Evolutionary conservation across 2,113 vertebrate species (phyloP), one percentile per base, ranked within the genome.

Genomic region (Pipra filicauda): DNA sequence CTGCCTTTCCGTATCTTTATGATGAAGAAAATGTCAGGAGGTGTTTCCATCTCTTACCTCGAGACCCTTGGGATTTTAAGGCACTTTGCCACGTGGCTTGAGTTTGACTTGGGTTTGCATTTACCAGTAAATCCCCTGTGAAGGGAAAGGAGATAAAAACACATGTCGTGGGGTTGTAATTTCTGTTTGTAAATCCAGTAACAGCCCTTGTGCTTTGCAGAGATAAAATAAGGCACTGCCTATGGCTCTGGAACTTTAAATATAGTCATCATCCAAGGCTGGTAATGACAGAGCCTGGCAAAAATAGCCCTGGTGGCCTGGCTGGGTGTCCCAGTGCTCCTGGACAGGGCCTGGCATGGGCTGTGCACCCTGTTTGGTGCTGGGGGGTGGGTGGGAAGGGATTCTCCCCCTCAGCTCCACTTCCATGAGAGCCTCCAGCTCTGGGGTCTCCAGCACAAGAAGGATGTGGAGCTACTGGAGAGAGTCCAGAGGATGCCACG

Each of bases 271-370:
- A 79, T 44, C 78, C 44, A 0, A 66, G 87, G 81, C 92, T 96
- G 86, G 97, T 94, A 97, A 96, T 96, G 93, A 93, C 93, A 97
- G 93, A 78, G 70, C 71, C 22, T 15, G 89, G 96, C 97, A 98
- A 97, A 98, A 98, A 98, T 97, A 97, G 93, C 97, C 80, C 81
- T 12, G 39, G 59, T 94, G 97, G 85, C 54, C 76, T 85, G 96
- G 77, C 80, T 1, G 4, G 24, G 46, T 91, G 91, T 44, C 92
- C 88, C 35, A 37, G 85, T 61, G 48, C 78, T 89, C 70, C 78
- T 44, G 35, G 62, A n/a, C 1, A 3, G 59, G 46, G n/a, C 46
- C 35, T 15, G 48, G 15, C 55, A 21, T 2, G 2, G 57, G 30
- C 70, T 57, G 19, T 11, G 65, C 30, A 57, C 8, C 51, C 58